Percentiles rank a stretch among this genome's conserved stretches.
These are phyloP conservation scores for Panthera uncia DNA, from an alignment of 2,113 vertebrate genomes.

Conservation along the genomic window DNA sequence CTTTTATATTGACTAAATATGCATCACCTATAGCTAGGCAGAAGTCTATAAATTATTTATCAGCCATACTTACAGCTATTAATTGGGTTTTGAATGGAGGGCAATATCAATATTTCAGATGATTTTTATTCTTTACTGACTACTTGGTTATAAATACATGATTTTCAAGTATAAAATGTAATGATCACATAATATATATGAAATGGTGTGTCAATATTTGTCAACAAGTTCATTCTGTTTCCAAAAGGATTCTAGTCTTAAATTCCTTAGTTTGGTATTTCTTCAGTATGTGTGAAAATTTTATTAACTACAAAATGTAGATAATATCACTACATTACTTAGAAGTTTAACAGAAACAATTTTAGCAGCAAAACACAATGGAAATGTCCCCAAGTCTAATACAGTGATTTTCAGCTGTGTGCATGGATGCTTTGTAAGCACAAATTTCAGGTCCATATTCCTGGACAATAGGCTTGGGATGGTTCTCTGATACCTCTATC, in stretches of 20 bases:
- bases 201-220: not conserved
- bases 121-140: not conserved
- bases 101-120: conserved; percentile 14
- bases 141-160: not conserved
- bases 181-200: not conserved
- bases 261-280: not conserved
- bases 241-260: not conserved
- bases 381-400: not conserved
- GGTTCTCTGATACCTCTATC: not conserved
- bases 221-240: not conserved
- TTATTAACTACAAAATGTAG: not conserved
- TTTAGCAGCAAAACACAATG: not conserved
- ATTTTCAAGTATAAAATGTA: not conserved
- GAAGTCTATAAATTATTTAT: conserved; percentile 3
- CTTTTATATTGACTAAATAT: conserved; percentile 24
- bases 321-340: not conserved
- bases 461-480: not conserved
- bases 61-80: not conserved
- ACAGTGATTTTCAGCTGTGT: not conserved
- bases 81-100: not conserved
- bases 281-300: conserved; percentile 1
- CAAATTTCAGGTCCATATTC: not conserved
- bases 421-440: not conserved
- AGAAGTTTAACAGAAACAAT: not conserved
- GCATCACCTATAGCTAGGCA: not conserved